A percentile compares a stretch with the other conserved stretches of the same genome.
Conservation (phyloP, 2,888 invertebrate species). For the Stenurella melanura region DNA sequence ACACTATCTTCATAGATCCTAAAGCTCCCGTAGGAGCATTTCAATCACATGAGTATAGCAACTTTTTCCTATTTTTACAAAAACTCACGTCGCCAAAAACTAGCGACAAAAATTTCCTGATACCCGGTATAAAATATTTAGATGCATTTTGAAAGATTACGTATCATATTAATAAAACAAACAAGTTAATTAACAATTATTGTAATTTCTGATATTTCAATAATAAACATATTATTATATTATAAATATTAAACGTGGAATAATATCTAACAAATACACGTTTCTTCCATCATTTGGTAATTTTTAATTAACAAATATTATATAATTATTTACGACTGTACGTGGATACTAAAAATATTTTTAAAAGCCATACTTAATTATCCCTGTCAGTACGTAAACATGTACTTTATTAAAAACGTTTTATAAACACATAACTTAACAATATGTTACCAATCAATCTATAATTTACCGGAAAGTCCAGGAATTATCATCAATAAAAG, state of each 20-base stretch:
- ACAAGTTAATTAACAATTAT: neutral
- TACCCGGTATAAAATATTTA: too few relatives aligned
- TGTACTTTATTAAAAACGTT: neutral
- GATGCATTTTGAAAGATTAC: too few relatives aligned
- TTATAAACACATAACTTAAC: conserved; percentile 14
- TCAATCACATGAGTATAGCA: too few relatives aligned
- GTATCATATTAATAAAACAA: neutral
- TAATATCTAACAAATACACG: neutral
- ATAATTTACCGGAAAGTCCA: neutral
- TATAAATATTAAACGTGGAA: neutral
- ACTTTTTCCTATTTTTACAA: too few relatives aligned
- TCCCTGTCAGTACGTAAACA: conserved; percentile 21
- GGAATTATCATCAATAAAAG: neutral
- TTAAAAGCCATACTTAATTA: conserved; percentile 18
- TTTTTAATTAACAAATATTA: neutral
- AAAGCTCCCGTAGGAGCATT: too few relatives aligned
- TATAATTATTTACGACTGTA: neutral
- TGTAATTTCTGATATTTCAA: neutral
- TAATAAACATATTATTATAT: neutral
- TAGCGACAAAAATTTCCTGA: too few relatives aligned
- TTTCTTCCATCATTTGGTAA: neutral
- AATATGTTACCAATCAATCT: neutral
- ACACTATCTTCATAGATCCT: too few relatives aligned
- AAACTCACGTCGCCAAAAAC: too few relatives aligned
- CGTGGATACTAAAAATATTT: conserved; percentile 20